phyloP scores from a whole-genome alignment of 2,888 invertebrate genomes.

The Taenaris catops region DNA sequence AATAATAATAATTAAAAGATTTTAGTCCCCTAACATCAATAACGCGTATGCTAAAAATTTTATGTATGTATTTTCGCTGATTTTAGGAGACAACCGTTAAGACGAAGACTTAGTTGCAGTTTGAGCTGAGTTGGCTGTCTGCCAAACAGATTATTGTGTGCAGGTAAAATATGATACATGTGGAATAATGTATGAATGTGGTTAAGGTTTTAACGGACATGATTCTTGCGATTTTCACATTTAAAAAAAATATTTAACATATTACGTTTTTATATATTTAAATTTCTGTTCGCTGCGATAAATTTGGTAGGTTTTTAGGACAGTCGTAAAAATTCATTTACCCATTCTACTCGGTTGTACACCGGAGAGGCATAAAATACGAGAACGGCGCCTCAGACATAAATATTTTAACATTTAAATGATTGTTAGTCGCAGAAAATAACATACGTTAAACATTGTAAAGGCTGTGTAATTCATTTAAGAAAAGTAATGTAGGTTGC shows the following conservation, averaged over 20 bases:
- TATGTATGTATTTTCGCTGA: conserved; percentile 1
- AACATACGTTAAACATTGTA: background rate
- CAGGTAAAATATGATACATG: conserved; percentile 24
- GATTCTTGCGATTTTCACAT: too few relatives aligned
- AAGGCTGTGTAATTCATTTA: conserved; percentile 11
- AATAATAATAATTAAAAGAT: too few relatives aligned
- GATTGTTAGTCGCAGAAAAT: background rate
- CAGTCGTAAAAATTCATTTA: too few relatives aligned
- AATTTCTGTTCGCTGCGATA: too few relatives aligned
- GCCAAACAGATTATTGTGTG: conserved; percentile 25
- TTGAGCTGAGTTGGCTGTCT: conserved; percentile 15
- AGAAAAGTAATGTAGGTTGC: conserved; percentile 15
- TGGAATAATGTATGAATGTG: conserved; percentile 19
- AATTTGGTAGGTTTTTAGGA: too few relatives aligned
- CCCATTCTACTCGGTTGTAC: too few relatives aligned
- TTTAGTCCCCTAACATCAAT: background rate
- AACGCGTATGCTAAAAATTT: background rate
- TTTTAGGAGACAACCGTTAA: conserved; percentile 19
- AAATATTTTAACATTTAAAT: too few relatives aligned
- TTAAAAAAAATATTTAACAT: too few relatives aligned
- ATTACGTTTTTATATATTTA: too few relatives aligned
- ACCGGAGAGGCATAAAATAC: too few relatives aligned
- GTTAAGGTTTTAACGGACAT: conserved; percentile 13
- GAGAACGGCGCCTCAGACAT: too few relatives aligned
- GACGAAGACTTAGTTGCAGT: conserved; percentile 17